phyloP scores from a whole-genome alignment of 2,113 vertebrate species.

The Notothenia rossii region DNA sequence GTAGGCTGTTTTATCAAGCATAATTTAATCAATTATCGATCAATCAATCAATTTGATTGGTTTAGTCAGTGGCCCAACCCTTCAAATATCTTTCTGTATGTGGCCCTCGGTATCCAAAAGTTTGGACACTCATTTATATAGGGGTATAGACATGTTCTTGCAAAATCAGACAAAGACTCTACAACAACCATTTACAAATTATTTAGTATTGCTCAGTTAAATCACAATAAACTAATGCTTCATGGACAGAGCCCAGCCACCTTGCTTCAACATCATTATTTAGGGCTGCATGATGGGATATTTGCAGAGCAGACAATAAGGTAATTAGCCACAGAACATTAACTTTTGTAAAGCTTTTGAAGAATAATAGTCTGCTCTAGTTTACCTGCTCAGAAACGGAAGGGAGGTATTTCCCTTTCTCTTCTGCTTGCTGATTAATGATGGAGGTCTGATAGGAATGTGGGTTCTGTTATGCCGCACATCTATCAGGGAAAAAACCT shows the following conservation, averaged over 20 bases:
- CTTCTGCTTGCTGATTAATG: not conserved
- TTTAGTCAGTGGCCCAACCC: too few species aligned
- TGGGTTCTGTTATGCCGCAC: not conserved
- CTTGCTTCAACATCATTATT: conserved; percentile 2
- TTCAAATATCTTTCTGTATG: too few species aligned
- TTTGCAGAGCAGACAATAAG: not conserved
- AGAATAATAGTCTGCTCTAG: not conserved
- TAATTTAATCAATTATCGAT: too few species aligned
- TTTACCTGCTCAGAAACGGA: conserved; percentile 9
- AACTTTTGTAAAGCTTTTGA: conserved; percentile 1
- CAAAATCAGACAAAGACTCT: not conserved
- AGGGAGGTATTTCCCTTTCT: not conserved
- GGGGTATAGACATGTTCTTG: not conserved
- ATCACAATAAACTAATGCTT: not conserved
- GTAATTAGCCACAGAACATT: conserved; percentile 19
- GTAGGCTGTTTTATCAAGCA: too few species aligned
- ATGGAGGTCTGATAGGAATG: not conserved
- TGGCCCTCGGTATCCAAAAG: too few species aligned
- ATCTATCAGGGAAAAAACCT: not conserved
- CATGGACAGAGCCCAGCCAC: not conserved
- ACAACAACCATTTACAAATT: not conserved
- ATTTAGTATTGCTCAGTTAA: not conserved
- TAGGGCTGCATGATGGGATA: not conserved
- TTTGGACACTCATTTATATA: not conserved
- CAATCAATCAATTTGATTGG: too few species aligned